phyloP scores from a whole-genome alignment of 2,888 invertebrate genomes.

The Drosophila bunnanda region DNA sequence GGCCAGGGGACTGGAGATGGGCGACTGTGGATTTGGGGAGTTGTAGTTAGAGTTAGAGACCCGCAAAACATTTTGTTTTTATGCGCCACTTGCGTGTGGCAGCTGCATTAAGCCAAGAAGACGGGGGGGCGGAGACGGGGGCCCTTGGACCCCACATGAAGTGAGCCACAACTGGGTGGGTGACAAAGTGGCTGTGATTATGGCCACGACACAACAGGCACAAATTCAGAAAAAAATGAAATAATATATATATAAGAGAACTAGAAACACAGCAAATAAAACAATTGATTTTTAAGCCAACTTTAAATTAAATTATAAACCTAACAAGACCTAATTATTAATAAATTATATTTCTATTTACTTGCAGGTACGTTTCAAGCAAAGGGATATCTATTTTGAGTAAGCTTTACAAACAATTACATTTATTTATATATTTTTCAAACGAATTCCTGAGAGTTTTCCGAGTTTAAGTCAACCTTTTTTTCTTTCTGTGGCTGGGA shows the following conservation, averaged over 20 bases:
- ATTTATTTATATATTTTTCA: no score
- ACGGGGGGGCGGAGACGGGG: neutral
- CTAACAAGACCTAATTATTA: neutral
- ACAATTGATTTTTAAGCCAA: neutral
- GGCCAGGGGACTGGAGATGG: neutral
- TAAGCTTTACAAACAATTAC: neutral
- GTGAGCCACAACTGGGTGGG: conserved; percentile 68
- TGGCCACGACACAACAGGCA: conserved; percentile 51
- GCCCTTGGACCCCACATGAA: conserved; percentile 28
- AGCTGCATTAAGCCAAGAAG: conserved; percentile 66
- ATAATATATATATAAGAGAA: neutral
- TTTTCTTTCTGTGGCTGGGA: conserved; percentile 7
- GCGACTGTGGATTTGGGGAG: conserved; percentile 22
- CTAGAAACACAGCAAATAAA: neutral
- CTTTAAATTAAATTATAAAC: neutral
- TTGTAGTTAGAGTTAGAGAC: conserved; percentile 29
- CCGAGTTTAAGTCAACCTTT: neutral
- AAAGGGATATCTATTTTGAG: neutral
- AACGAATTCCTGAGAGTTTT: accelerated
- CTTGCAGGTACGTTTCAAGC: conserved; percentile 14
- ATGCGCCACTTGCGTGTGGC: conserved; percentile 76
- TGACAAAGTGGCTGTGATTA: conserved; percentile 78
- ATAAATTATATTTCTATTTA: neutral
- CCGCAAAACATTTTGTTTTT: conserved; percentile 73
- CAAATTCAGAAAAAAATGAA: conserved; percentile 3